A percentile compares a stretch with the other conserved stretches of the same genome.
Conservation (phyloP, 2,888 invertebrate genomes). For the Apodemia mormo region DNA sequence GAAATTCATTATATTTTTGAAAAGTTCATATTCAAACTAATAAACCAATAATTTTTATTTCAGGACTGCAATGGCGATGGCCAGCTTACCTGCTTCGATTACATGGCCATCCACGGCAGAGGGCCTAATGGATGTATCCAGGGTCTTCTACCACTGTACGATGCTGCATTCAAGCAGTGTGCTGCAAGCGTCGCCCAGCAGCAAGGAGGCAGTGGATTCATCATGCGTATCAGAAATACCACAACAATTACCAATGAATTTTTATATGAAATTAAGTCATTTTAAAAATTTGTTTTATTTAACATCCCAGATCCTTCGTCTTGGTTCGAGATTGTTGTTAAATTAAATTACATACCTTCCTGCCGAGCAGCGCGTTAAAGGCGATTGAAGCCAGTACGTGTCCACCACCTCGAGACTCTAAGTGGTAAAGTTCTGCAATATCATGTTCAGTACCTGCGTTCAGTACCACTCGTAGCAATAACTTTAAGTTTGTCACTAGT, state of each 20-base stretch:
- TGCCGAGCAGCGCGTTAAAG: no score
- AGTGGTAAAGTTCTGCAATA: no score
- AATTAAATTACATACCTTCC: no score
- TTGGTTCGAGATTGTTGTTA: no score
- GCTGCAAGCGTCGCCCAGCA: constrained; percentile 2
- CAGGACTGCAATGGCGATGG: constrained; percentile 5
- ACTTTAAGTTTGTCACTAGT: no score
- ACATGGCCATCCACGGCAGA: constrained; percentile 1
- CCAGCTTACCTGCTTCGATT: background rate
- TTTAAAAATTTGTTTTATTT: constrained; percentile 4
- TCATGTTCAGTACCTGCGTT: no score
- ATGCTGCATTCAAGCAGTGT: constrained; percentile 7
- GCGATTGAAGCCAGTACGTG: no score
- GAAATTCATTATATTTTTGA: no score
- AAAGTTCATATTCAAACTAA: no score
- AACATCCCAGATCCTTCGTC: background rate
- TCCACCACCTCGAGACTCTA: no score
- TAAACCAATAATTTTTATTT: background rate
- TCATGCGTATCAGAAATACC: background rate
- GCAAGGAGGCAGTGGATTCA: background rate
- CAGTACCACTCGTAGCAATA: no score
- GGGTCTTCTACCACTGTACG: constrained; percentile 1
- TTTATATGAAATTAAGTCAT: constrained; percentile 13
- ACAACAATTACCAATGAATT: constrained; percentile 1
- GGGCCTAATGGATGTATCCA: background rate